These are phyloP conservation scores for Etheostoma spectabile DNA, from an alignment of 2,113 vertebrate genomes.

Conservation along the genomic window DNA sequence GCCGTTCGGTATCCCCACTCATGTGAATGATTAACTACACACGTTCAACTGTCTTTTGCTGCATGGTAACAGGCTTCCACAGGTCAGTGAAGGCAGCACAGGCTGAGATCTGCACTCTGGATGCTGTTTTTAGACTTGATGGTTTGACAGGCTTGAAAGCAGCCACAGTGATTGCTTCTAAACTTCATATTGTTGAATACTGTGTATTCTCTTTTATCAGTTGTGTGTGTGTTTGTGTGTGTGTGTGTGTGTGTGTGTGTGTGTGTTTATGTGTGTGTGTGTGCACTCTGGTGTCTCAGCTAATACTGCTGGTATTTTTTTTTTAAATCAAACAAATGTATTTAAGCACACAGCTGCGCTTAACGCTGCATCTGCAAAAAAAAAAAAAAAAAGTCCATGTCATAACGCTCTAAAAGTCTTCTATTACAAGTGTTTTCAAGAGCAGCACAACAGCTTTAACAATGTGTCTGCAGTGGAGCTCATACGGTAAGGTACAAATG, in stretches of 20 bases:
- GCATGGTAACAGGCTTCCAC: not conserved
- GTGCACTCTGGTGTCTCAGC: constrained; percentile 5
- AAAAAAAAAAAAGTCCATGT: not conserved
- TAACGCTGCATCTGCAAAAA: not conserved
- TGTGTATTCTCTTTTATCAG: too few species aligned
- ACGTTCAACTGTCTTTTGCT: not conserved
- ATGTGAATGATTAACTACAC: constrained; percentile 33
- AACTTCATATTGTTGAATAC: not conserved
- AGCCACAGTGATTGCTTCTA: constrained; percentile 1
- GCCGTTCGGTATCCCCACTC: not conserved
- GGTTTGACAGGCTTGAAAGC: not conserved
- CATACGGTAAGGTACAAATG: constrained; percentile 3
- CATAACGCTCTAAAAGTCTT: not conserved
- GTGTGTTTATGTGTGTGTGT: too few species aligned
- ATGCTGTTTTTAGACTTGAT: not conserved
- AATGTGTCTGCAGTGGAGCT: not conserved
- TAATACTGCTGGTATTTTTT: not conserved
- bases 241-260: not conserved
- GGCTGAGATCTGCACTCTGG: not conserved
- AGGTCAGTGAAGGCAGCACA: constrained; percentile 16
- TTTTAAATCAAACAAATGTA: not conserved
- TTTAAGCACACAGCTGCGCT: not conserved
- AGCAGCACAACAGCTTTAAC: constrained; percentile 18
- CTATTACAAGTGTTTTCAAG: not conserved
- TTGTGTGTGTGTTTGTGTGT: too few species aligned